Evolutionary conservation across 2,113 vertebrate species (phyloP), one percentile per base, ranked within the genome.

Genomic region (Micronycteris hirsuta): DNA sequence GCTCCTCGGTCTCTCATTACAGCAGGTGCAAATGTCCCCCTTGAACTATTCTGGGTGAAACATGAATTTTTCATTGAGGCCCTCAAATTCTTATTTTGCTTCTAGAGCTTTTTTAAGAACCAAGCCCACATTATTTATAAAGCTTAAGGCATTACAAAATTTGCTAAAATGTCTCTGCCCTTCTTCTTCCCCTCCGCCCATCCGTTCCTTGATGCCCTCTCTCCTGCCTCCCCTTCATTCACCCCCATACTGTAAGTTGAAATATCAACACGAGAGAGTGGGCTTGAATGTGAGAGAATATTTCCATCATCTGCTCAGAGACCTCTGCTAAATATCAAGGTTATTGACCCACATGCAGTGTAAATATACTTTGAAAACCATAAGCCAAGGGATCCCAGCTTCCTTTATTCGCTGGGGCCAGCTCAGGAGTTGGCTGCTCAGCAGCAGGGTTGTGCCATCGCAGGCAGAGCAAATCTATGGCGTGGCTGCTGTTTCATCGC

Each of bases 341-440:
- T 63, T 97, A 92, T 77, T 97, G 96, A 97, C 95, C 96, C 54
- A 92, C 68, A 26, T 38, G 54, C n/a, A 93, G 28, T 76, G 41
- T 94, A 98, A 97, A 97, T 96, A 95, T 14, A 92, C 94, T 97
- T 97, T 98, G 97, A 95, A 97, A 97, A 96, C 31, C 19, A 7
- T 43, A 20, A 89, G 68, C 26, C 96, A 86, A 94, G 80, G 36
- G 95, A 98, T 68, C 0, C 0, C 7, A 56, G 78, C 54, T 87
- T 97, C 49, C 41, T 67, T 96, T 95, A 88, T 63, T 96, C 89
- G 78, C 78, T 92, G 17, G 71, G 86, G 80, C 19, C 61, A 47
- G 24, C 73, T 94, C 89, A 92, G 90, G 49, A 86, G 41, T 4
- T 70, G 52, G 61, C 47, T 54, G 71, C 93, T 95, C 74, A 73